Evolutionary conservation across 2,888 invertebrate genomes (phyloP), one percentile per base, ranked within the genome.

Genomic region (Mechanitis mazaeus): DNA sequence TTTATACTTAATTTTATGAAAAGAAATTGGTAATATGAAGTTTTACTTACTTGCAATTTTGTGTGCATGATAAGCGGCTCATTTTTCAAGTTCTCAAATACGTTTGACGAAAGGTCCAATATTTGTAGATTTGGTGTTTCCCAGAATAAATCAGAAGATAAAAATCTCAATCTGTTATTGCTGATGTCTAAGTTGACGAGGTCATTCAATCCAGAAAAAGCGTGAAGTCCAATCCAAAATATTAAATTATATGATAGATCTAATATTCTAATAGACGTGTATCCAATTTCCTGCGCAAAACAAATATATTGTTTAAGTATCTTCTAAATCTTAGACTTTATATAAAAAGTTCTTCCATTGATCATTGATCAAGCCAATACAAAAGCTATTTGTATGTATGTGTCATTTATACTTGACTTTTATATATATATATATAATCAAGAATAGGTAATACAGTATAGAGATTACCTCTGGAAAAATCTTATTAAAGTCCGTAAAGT

Each of bases 71-170:
- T 65, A 60, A 92, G 79, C 1, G 93, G 92, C 64, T 90, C 90
- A 71, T 91, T 87, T 64, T 86, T 85, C 1, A 93, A 72, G 0
- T 81, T 78, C 72, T 91, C 91, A 67, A 94, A 91, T 61, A 93
- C 92, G 73, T 94, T 94, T 12, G 91, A 91, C 54, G 92, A 92
- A 60, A 94, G 77, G 73, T 93, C 93, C 1, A 94, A 76, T 55
- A 84, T 85, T 33, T 85, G 77, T 6, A 94, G 76, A 31, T 84
- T 79, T 2, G 83, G 81, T 28, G 93, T 92, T 46, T 91, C 85
- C 79, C 91, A 91, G 70, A 94, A 92, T 61, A 94, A 76, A 65
- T 91, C 90, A 0, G 85, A 81, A 1, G 88, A 76, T 45, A 94
- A 79, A 64, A 89, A 91, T 72, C 93, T 88, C 58, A 94, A 78